Conservation (phyloP, 2,888 invertebrate species). For the Seira musarum region DNA sequence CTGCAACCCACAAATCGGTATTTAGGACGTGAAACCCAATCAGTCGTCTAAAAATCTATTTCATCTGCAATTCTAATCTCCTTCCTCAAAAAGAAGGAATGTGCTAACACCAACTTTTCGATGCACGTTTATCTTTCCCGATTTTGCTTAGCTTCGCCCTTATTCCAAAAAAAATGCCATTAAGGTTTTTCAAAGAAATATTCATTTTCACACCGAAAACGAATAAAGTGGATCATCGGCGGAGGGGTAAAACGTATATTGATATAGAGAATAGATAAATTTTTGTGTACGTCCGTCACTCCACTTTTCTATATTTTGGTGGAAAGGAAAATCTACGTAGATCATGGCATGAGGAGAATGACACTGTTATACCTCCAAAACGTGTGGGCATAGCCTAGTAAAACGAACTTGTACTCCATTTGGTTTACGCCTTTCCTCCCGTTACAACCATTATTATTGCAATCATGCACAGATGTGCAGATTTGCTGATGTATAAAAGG, state of each 20-base stretch:
- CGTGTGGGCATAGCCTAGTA: neutral
- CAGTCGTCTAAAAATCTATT: slow-evolving; percentile 6
- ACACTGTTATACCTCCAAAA: too few species aligned
- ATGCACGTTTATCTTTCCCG: too few species aligned
- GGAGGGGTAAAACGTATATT: too few species aligned
- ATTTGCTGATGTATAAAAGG: slow-evolving; percentile 33
- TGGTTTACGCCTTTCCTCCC: neutral
- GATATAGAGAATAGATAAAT: too few species aligned
- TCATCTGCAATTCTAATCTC: neutral
- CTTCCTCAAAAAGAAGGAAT: slow-evolving; percentile 4
- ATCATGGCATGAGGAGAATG: too few species aligned
- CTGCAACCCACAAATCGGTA: slow-evolving; percentile 23
- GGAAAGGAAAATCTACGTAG: too few species aligned
- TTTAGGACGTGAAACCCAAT: slow-evolving; percentile 31
- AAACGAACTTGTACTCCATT: neutral
- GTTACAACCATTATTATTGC: neutral
- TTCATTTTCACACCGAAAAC: neutral
- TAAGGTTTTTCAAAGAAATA: neutral
- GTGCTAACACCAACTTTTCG: too few species aligned
- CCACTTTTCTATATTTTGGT: too few species aligned
- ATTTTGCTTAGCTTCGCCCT: too few species aligned
- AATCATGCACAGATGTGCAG: slow-evolving; percentile 27
- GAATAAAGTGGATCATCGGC: too few species aligned
- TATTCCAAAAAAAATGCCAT: slow-evolving; percentile 9
- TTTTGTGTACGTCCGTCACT: too few species aligned